Evolutionary conservation across 2,797 vertebrate genomes (phyloP).

Genomic region (Notoglanidium macrostoma): DNA sequence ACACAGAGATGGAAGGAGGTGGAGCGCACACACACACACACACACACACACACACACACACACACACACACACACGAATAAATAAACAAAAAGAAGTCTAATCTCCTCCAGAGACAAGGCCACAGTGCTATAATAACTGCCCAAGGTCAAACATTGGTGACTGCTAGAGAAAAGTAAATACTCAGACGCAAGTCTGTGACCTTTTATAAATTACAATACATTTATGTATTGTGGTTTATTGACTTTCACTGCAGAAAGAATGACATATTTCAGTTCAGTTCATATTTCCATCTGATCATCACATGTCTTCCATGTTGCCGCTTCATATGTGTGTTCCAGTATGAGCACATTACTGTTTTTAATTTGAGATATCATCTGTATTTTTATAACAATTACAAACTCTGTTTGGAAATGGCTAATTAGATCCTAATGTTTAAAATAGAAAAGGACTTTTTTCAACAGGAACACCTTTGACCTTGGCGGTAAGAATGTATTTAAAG

Average conservation of each 20-base stretch:
- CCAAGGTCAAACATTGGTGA: conserved; percentile 18
- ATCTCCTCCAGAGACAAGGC: conserved; percentile 15
- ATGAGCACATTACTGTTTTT: not conserved
- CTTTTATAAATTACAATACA: not conserved
- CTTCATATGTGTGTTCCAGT: not conserved
- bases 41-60: not conserved
- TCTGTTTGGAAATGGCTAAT: not conserved
- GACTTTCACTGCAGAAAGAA: not conserved
- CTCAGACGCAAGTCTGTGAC: not conserved
- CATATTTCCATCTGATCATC: conserved; percentile 43
- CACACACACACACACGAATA: not conserved
- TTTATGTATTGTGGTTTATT: not conserved
- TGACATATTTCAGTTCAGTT: conserved; percentile 48
- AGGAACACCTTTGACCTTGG: not conserved
- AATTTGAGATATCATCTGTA: not conserved
- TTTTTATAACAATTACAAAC: not conserved
- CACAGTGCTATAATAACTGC: not conserved
- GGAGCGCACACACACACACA: not conserved
- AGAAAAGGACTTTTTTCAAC: not conserved
- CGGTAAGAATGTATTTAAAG: not conserved
- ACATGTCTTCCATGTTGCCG: no score
- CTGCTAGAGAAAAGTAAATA: not conserved
- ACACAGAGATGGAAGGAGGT: conserved; percentile 1
- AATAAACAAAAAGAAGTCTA: conserved; percentile 11
- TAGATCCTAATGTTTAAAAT: not conserved